These are phyloP conservation scores for Staurois parvus DNA, from an alignment of 2,797 vertebrate species.

Conservation along the genomic window DNA sequence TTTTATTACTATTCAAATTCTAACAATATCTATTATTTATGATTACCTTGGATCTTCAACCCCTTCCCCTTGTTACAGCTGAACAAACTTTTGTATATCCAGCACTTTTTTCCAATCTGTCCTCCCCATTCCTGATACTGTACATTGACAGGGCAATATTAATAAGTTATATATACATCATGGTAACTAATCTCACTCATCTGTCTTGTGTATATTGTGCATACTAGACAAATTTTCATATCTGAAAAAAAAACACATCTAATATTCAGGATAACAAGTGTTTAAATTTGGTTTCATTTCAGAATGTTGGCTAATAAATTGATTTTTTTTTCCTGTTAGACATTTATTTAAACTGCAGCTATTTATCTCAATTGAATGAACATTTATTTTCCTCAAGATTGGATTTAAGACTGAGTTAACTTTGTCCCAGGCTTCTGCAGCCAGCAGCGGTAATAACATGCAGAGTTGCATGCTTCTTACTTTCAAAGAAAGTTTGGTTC, in stretches of 20 bases:
- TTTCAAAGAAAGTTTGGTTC: constrained; percentile 51
- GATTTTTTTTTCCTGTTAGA: constrained; percentile 56
- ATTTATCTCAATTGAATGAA: constrained; percentile 61
- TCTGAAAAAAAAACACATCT: constrained; percentile 48
- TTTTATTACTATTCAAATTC: too few relatives aligned
- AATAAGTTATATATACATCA: constrained; percentile 28
- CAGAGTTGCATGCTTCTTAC: constrained; percentile 17
- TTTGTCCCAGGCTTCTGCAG: constrained; percentile 41
- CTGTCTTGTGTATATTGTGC: constrained; percentile 33
- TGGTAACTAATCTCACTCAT: neutral
- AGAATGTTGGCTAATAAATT: constrained; percentile 56
- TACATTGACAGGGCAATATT: neutral
- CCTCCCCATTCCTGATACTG: neutral
- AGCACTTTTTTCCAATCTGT: neutral
- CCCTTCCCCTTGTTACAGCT: neutral
- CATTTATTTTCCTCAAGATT: constrained; percentile 58
- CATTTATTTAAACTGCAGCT: constrained; percentile 54
- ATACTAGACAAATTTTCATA: constrained; percentile 52
- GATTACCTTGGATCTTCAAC: too few relatives aligned
- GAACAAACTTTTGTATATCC: neutral
- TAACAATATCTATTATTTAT: too few relatives aligned
- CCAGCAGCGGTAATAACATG: constrained; percentile 28
- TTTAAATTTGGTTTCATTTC: constrained; percentile 57
- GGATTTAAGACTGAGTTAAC: constrained; percentile 56
- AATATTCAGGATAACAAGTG: constrained; percentile 56